These are phyloP conservation scores for Halotydeus destructor DNA, from an alignment of 1,140 invertebrate genomes.

Conservation along the genomic window DNA sequence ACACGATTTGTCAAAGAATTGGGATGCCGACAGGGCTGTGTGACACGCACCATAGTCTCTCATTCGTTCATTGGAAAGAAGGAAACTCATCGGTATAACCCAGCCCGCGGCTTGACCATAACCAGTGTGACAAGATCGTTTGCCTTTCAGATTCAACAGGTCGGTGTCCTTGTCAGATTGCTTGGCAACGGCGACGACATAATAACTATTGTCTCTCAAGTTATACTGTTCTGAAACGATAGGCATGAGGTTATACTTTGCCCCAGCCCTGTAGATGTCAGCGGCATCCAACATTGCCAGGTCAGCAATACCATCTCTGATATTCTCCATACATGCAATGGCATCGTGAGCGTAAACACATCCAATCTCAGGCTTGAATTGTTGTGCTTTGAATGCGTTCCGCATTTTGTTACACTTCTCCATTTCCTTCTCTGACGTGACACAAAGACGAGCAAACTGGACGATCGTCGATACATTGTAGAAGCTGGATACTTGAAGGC, in stretches of 20 bases:
- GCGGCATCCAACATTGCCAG: slow-evolving; percentile 72
- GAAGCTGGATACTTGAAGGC: too few relatives aligned
- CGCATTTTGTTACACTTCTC: slow-evolving; percentile 85
- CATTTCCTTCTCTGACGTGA: slow-evolving; percentile 70
- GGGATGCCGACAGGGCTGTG: slow-evolving; percentile 59
- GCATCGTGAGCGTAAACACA: slow-evolving; percentile 66
- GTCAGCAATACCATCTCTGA: slow-evolving; percentile 41
- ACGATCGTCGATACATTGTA: too few relatives aligned
- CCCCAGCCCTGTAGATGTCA: slow-evolving; percentile 75
- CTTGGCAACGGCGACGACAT: slow-evolving; percentile 79
- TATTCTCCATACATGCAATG: slow-evolving; percentile 64
- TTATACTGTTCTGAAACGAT: slow-evolving; percentile 78
- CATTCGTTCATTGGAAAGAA: slow-evolving; percentile 81
- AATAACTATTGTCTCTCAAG: slow-evolving; percentile 59
- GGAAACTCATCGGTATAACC: slow-evolving; percentile 78
- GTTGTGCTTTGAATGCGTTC: slow-evolving; percentile 61
- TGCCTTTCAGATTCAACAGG: slow-evolving; percentile 60
- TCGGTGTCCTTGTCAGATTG: slow-evolving; percentile 65
- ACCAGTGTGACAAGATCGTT: slow-evolving; percentile 74
- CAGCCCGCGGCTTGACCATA: slow-evolving; percentile 81
- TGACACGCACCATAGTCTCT: slow-evolving; percentile 76
- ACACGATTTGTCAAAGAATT: slow-evolving; percentile 55
- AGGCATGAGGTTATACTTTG: slow-evolving; percentile 49
- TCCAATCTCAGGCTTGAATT: slow-evolving; percentile 63
- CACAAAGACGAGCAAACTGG: slow-evolving; percentile 64